A percentile compares a stretch with the other conserved stretches of the same genome.
Conservation (phyloP, 2,797 vertebrate species). For the Diplodus sargus region DNA sequence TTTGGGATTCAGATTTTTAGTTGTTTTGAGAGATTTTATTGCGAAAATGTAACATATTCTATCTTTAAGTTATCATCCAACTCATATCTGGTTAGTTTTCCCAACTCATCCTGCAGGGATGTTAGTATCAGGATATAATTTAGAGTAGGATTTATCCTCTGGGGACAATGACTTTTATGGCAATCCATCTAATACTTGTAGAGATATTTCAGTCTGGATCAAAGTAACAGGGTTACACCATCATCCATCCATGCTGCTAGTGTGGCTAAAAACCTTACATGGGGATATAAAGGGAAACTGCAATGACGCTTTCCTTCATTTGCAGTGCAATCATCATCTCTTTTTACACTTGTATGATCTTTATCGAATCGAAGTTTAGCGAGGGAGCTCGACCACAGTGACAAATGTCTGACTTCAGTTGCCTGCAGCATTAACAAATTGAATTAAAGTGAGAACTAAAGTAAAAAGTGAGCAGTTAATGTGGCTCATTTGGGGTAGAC, state of each 20-base stretch:
- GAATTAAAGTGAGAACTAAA: conserved; percentile 26
- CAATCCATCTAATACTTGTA: background rate
- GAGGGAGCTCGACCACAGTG: background rate
- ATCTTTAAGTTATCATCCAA: too few species aligned
- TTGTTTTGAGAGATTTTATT: too few species aligned
- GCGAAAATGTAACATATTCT: too few species aligned
- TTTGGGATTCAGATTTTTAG: too few species aligned
- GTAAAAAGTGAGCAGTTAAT: conserved; percentile 29
- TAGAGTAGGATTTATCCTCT: background rate
- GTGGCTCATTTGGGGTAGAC: background rate
- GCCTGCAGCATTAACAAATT: conserved; percentile 36
- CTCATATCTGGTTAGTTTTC: background rate
- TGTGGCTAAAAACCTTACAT: background rate
- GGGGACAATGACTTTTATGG: too few species aligned
- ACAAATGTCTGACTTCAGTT: background rate
- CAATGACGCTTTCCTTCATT: conserved; percentile 16
- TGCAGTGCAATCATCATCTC: background rate
- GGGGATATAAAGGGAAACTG: background rate
- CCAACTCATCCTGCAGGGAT: background rate
- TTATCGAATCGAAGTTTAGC: conserved; percentile 24
- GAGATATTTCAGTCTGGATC: background rate
- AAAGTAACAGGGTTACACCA: background rate
- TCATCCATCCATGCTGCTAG: background rate
- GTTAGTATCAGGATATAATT: background rate
- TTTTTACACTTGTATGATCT: conserved; percentile 20